Percentiles rank a stretch among this genome's conserved stretches.
Evolutionary conservation across 2,888 invertebrate species (phyloP).

Genomic region (Empis stercorea): DNA sequence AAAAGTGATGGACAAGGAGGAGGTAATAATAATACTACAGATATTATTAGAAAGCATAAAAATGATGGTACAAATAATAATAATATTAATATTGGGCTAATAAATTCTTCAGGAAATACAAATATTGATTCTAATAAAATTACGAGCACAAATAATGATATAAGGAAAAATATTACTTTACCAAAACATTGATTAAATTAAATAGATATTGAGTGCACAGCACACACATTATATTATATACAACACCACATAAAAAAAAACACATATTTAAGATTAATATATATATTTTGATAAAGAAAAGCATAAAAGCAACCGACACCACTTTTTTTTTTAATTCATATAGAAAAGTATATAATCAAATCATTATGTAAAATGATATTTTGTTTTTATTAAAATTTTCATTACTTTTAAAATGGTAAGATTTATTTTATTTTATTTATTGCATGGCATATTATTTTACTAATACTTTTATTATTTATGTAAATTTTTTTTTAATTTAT

Average conservation of each 20-base stretch:
- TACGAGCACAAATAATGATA: too few species aligned
- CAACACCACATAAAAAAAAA: constrained; percentile 5
- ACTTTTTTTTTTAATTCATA: constrained; percentile 6
- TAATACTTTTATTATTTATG: background rate
- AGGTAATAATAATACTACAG: constrained; percentile 26
- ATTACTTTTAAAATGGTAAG: constrained; percentile 6
- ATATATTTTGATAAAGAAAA: constrained; percentile 2
- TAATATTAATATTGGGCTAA: too few species aligned
- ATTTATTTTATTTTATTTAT: constrained; percentile 9
- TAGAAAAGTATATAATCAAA: constrained; percentile 5
- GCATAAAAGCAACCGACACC: constrained; percentile 8
- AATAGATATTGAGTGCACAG: too few species aligned
- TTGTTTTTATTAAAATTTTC: constrained; percentile 15
- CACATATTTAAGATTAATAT: constrained; percentile 3
- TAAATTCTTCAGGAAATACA: too few species aligned
- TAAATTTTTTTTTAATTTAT: background rate
- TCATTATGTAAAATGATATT: too few species aligned
- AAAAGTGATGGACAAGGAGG: constrained; percentile 14
- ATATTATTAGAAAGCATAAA: background rate
- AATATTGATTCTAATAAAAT: too few species aligned
- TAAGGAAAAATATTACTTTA: too few species aligned
- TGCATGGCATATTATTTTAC: background rate
- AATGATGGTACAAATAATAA: too few species aligned
- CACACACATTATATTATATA: constrained; percentile 1
- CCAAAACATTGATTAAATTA: too few species aligned